Evolutionary conservation across 2,797 vertebrate genomes (phyloP), one percentile per base, ranked within the genome.

Genomic region (Hoplostethus atlanticus): DNA sequence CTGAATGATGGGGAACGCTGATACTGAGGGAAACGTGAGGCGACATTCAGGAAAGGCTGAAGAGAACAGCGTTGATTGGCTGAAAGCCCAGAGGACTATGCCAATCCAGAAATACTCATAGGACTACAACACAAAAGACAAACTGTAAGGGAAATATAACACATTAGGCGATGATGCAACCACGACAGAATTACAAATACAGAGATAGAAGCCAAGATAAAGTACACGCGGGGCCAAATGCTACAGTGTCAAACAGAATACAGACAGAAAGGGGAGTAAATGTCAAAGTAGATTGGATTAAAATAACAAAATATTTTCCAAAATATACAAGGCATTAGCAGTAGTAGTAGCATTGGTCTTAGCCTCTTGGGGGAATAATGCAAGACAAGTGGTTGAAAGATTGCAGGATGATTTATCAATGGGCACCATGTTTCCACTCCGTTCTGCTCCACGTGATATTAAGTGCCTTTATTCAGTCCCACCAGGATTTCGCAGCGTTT

Each of bases 291-390:
- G 64, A 44, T 31, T 73, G 61, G 79, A 21, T 21, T 21, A 21
- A 21, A 21, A 21, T 21, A 21, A 21, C 21, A 21, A 21, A 21
- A 21, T 90, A 77, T 88, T 88, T 85, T 81, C 76, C 31, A 34
- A 54, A 82, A 73, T 53, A 54, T 58, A 73, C 44, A 59, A 68
- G 50, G 53, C 68, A 63, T 74, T 51, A 56, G 57, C 69, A 61
- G 66, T 79, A 56, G 52, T 5, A 15, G 59, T 61, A 47, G 80
- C 84, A 79, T 85, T 80, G 84, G 73, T 58, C 46, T 48, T 28
- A 54, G 76, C 72, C 81, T 77, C 1, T 72, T 30, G 5, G 85
- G 76, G 81, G 83, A 89, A 91, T 91, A 87, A 90, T 90, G 73
- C 13, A 90, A 64, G 1, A 9, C 40, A 59, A 44, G 55, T 56